Conservation (phyloP, 2,888 invertebrate genomes). For the Isoperla grammatica region DNA sequence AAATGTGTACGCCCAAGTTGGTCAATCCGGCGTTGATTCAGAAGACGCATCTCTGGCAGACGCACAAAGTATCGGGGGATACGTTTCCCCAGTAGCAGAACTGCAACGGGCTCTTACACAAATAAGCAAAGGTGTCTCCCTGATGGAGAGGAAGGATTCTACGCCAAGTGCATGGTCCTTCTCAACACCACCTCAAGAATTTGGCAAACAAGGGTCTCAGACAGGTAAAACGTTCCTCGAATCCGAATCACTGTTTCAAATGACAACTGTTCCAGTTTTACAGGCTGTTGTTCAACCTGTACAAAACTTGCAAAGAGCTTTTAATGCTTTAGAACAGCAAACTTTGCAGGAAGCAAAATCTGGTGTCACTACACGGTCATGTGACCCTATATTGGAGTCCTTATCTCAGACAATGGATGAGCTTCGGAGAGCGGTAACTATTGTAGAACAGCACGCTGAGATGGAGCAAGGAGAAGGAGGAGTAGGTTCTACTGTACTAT, state of each 20-base stretch:
- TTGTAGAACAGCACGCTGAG: slow-evolving; percentile 43
- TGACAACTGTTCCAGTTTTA: slow-evolving; percentile 7
- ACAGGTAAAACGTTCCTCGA: neutral
- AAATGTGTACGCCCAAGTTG: slow-evolving; percentile 1
- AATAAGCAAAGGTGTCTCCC: neutral
- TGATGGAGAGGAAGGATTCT: neutral
- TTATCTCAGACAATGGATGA: slow-evolving; percentile 51
- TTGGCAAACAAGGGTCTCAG: neutral
- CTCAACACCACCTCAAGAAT: slow-evolving; percentile 7
- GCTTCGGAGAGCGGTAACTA: slow-evolving; percentile 44
- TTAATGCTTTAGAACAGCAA: slow-evolving; percentile 63
- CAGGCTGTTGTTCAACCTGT: slow-evolving; percentile 13
- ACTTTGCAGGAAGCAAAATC: slow-evolving; percentile 57
- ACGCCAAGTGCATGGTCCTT: neutral
- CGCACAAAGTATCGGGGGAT: neutral
- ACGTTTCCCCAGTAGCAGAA: neutral
- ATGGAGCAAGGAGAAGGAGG: slow-evolving; percentile 35
- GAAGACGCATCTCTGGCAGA: slow-evolving; percentile 8
- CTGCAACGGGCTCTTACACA: neutral
- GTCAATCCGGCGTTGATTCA: neutral
- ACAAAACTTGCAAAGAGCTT: slow-evolving; percentile 55
- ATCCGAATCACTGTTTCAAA: neutral
- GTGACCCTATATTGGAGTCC: slow-evolving; percentile 58
- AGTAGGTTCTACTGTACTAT: slow-evolving; percentile 5
- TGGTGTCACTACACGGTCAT: slow-evolving; percentile 61